Conservation (phyloP, 2,888 invertebrate species). For the Ceriagrion tenellum region DNA sequence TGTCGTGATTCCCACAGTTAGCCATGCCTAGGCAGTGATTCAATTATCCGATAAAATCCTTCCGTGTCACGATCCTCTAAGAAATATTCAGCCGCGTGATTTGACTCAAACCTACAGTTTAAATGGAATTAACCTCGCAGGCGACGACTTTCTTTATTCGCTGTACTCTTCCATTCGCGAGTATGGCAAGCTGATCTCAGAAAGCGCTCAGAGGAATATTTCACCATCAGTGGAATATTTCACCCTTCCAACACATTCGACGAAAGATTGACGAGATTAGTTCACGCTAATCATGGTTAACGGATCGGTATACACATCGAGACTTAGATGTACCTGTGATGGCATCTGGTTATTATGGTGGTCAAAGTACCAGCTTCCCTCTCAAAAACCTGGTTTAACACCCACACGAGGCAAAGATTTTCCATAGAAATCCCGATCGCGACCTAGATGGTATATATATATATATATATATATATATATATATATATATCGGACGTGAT, state of each 20-base stretch:
- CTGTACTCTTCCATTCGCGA: background rate
- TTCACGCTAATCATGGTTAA: no score
- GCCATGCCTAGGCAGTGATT: background rate
- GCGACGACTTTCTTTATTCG: background rate
- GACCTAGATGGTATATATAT: no score
- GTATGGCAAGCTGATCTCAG: background rate
- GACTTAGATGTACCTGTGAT: no score
- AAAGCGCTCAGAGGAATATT: background rate
- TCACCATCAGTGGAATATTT: background rate
- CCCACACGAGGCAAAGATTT: no score
- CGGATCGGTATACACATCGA: no score
- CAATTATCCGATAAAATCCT: background rate
- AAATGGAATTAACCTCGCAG: background rate
- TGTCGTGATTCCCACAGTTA: background rate
- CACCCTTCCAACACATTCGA: background rate
- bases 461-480: no score
- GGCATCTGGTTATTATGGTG: no score
- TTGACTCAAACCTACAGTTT: background rate
- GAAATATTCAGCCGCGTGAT: background rate
- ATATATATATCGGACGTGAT: no score
- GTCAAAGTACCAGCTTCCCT: no score
- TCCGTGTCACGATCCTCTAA: background rate
- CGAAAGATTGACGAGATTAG: background rate
- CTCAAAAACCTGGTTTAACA: no score
- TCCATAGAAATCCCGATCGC: no score